A percentile compares a stretch with the other conserved stretches of the same genome.
Evolutionary conservation across 2,113 vertebrate genomes (phyloP).

Genomic region (Aplodontia rufa): DNA sequence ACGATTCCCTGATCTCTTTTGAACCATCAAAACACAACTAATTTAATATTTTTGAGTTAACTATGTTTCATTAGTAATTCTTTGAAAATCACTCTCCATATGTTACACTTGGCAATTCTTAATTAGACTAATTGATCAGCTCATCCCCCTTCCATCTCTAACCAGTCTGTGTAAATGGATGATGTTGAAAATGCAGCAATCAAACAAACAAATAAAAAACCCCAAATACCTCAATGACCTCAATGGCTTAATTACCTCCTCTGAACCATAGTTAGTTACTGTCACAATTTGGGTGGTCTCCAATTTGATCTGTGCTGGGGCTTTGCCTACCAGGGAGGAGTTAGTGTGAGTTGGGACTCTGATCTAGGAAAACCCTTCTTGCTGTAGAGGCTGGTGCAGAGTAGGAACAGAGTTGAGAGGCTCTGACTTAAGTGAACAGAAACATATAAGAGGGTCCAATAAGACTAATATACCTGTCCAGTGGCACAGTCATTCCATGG

Average conservation of each 20-base stretch:
- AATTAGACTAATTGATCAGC: neutral
- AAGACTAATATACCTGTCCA: neutral
- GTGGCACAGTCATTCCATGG: neutral
- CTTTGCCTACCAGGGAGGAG: neutral
- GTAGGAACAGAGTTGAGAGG: neutral
- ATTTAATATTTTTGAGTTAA: neutral
- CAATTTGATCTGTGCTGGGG: neutral
- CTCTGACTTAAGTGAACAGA: neutral
- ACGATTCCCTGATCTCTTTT: neutral
- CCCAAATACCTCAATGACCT: neutral
- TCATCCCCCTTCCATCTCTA: neutral
- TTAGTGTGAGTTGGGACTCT: neutral
- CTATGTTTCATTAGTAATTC: neutral
- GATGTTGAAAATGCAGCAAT: neutral
- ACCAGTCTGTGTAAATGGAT: neutral
- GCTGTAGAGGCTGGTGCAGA: neutral
- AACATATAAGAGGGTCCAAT: neutral
- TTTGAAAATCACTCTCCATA: neutral
- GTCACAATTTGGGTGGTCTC: neutral
- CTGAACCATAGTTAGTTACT: neutral
- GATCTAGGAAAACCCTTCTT: neutral
- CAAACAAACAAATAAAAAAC: neutral
- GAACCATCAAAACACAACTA: neutral
- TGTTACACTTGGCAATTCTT: neutral
- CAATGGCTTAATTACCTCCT: neutral